Conservation (phyloP, 2,113 vertebrate species). For the Myrmecophaga tridactyla region DNA sequence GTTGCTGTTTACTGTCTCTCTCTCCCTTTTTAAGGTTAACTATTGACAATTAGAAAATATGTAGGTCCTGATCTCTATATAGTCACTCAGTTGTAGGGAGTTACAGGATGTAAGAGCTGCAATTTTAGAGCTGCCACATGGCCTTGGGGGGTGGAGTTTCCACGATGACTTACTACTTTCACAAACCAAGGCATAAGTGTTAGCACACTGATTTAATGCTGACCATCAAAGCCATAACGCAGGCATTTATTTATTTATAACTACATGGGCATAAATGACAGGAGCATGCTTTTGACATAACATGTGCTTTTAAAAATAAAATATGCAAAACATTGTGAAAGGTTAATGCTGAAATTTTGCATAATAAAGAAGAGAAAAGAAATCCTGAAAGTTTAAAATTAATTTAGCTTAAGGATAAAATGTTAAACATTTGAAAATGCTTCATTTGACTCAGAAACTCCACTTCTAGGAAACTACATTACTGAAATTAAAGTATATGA, state of each 20-base stretch:
- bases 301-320: slow-evolving; percentile 57
- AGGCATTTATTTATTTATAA: slow-evolving; percentile 72
- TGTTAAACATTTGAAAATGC: slow-evolving; percentile 41
- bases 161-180: slow-evolving; percentile 65
- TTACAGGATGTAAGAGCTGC: neutral
- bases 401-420: slow-evolving; percentile 26
- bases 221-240: slow-evolving; percentile 55
- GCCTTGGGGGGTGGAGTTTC: slow-evolving; percentile 31
- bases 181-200: slow-evolving; percentile 61
- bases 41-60: slow-evolving; percentile 37
- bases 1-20: neutral
- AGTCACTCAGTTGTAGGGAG: neutral
- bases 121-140: neutral
- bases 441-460: slow-evolving; percentile 24
- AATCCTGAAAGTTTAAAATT: slow-evolving; percentile 9
- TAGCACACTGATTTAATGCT: slow-evolving; percentile 64
- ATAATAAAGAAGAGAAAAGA: slow-evolving; percentile 30
- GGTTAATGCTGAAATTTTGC: slow-evolving; percentile 29
- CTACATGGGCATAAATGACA: slow-evolving; percentile 35
- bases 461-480: neutral
- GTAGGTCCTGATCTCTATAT: slow-evolving; percentile 9
- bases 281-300: slow-evolving; percentile 50
- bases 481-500: slow-evolving; percentile 9
- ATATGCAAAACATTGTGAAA: slow-evolving; percentile 45
- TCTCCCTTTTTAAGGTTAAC: slow-evolving; percentile 29